These are phyloP conservation scores for Parasteatoda tepidariorum DNA, from an alignment of 1,140 invertebrate species.

Conservation along the genomic window DNA sequence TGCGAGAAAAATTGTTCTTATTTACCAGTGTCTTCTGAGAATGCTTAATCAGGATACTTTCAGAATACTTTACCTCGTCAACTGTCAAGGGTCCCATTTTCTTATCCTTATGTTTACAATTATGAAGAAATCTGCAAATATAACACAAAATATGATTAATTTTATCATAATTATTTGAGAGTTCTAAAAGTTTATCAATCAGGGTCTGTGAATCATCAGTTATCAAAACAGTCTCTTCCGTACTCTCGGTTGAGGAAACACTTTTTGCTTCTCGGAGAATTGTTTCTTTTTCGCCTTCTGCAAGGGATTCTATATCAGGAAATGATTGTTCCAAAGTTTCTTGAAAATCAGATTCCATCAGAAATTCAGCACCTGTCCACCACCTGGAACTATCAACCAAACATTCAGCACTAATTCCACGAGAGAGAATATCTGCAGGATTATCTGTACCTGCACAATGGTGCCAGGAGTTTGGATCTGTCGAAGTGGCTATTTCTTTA, in stretches of 20 bases:
- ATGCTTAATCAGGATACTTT: not conserved
- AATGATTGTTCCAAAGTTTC: too few species aligned
- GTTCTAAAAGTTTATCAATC: not conserved
- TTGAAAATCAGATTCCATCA: not conserved
- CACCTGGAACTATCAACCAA: not conserved
- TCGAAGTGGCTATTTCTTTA: not conserved
- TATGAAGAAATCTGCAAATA: constrained; percentile 10
- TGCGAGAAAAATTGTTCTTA: not conserved
- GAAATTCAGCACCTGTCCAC: constrained; percentile 5
- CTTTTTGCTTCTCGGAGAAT: not conserved
- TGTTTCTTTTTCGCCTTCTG: not conserved
- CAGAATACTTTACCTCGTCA: not conserved
- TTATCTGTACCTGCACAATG: not conserved
- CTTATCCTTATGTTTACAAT: not conserved
- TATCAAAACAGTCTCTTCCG: too few species aligned
- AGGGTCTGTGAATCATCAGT: not conserved
- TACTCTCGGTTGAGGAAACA: too few species aligned
- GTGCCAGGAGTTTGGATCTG: not conserved
- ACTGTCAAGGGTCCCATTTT: not conserved
- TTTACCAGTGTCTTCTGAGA: not conserved
- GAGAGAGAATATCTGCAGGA: constrained; percentile 6
- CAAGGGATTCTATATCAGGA: not conserved
- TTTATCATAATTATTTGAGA: constrained; percentile 13
- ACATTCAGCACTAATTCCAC: not conserved
- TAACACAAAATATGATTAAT: constrained; percentile 11